phyloP scores from a whole-genome alignment of 2,888 invertebrate species.

The Biston betularia region DNA sequence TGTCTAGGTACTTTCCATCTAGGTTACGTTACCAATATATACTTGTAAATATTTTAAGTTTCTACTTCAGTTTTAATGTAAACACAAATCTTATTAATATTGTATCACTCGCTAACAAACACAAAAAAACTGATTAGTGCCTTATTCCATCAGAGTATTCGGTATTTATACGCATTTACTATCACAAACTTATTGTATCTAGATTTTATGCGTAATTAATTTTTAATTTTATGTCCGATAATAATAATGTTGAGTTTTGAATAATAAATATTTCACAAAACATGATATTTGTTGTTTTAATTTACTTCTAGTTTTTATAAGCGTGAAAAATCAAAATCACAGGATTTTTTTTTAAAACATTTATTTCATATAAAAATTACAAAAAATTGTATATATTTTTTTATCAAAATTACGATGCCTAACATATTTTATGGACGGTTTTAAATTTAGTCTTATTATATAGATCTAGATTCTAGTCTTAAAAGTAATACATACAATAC shows the following conservation, averaged over 20 bases:
- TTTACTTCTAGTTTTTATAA: neutral
- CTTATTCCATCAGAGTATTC: conserved; percentile 16
- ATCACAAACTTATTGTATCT: conserved; percentile 33
- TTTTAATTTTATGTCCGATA: conserved; percentile 28
- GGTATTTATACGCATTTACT: conserved; percentile 36
- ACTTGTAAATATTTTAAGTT: conserved; percentile 29
- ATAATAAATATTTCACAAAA: conserved; percentile 43
- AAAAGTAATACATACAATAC: too few relatives aligned
- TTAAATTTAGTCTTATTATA: conserved; percentile 32
- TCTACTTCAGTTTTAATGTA: conserved; percentile 1
- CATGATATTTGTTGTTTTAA: neutral
- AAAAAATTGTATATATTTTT: neutral
- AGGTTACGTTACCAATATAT: neutral
- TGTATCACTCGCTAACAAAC: conserved; percentile 20
- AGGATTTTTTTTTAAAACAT: neutral
- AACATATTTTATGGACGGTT: conserved; percentile 29
- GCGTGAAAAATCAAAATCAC: neutral
- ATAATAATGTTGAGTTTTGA: conserved; percentile 42
- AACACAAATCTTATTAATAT: conserved; percentile 9
- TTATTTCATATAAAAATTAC: neutral
- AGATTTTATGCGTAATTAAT: conserved; percentile 27
- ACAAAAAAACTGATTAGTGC: conserved; percentile 25
- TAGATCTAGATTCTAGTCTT: too few relatives aligned
- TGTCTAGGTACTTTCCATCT: neutral
- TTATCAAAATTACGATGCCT: neutral